These are phyloP conservation scores for Chionis minor DNA, from an alignment of 2,113 vertebrate genomes.

Conservation along the genomic window DNA sequence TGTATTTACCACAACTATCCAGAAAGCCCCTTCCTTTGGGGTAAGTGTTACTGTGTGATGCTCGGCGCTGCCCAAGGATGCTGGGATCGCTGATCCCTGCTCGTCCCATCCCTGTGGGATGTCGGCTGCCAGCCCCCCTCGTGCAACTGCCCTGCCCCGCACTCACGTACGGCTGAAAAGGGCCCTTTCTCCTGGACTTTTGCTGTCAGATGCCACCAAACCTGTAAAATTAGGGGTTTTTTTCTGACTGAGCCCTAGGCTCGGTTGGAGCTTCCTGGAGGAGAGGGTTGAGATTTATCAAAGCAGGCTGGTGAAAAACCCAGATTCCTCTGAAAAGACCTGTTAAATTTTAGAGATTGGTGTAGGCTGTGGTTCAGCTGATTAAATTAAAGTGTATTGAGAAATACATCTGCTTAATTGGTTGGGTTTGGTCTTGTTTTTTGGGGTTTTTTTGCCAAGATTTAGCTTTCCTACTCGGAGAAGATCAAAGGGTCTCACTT, in stretches of 20 bases:
- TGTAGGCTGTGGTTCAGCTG: neutral
- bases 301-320: neutral
- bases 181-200: neutral
- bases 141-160: neutral
- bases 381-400: neutral
- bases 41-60: fast-evolving
- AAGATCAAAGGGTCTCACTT: neutral
- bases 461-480: neutral
- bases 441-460: neutral
- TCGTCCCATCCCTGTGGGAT: too few species aligned
- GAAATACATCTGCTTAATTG: neutral
- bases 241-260: neutral
- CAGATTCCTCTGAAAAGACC: neutral
- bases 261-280: neutral
- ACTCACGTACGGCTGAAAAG: fast-evolving
- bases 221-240: neutral
- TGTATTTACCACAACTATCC: neutral
- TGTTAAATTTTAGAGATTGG: neutral
- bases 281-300: neutral
- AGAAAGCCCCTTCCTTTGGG: neutral
- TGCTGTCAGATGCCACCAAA: neutral
- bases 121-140: fast-evolving
- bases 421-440: too few species aligned
- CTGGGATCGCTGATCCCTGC: neutral
- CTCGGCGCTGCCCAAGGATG: neutral